phyloP scores from a whole-genome alignment of 1,140 invertebrate genomes.

The Pseudomyrmex concolor region DNA sequence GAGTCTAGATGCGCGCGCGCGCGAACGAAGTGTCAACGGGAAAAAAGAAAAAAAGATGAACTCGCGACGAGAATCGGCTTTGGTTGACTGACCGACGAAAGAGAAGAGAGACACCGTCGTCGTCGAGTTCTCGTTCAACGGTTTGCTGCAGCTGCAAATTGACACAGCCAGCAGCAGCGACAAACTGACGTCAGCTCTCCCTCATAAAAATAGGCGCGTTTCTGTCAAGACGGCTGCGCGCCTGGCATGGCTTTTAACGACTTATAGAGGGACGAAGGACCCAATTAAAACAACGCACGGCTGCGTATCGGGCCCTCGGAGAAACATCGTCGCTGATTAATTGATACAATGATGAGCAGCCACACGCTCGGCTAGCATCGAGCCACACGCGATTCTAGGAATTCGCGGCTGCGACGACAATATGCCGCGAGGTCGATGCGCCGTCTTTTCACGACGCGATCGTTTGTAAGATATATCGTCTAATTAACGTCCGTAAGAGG shows the following conservation, averaged over 20 bases:
- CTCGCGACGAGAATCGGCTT: constrained; percentile 50
- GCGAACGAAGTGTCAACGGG: constrained; percentile 3
- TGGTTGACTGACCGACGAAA: constrained; percentile 74
- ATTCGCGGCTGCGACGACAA: constrained; percentile 11
- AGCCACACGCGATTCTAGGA: constrained; percentile 32
- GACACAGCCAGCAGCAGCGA: constrained; percentile 16
- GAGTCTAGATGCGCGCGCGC: constrained; percentile 5
- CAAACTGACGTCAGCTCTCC: constrained; percentile 55
- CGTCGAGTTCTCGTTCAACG: constrained; percentile 30
- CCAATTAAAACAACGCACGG: constrained; percentile 58
- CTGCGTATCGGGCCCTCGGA: constrained; percentile 15
- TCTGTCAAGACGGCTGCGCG: constrained; percentile 32
- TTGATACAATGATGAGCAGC: constrained; percentile 42
- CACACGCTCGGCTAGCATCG: constrained; percentile 8
- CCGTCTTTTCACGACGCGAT: constrained; percentile 6
- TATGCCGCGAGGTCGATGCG: constrained; percentile 22
- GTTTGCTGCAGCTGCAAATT: constrained; percentile 67
- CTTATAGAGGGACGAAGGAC: constrained; percentile 25
- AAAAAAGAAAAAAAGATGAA: constrained; percentile 29
- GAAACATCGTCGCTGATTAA: constrained; percentile 48
- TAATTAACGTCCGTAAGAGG: constrained; percentile 12
- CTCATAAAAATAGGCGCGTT: constrained; percentile 63
- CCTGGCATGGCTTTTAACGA: constrained; percentile 42
- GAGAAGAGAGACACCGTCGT: constrained; percentile 5
- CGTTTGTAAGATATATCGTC: not conserved